These are phyloP conservation scores for Carlito syrichta DNA, from an alignment of 2,113 vertebrate species.

Conservation along the genomic window DNA sequence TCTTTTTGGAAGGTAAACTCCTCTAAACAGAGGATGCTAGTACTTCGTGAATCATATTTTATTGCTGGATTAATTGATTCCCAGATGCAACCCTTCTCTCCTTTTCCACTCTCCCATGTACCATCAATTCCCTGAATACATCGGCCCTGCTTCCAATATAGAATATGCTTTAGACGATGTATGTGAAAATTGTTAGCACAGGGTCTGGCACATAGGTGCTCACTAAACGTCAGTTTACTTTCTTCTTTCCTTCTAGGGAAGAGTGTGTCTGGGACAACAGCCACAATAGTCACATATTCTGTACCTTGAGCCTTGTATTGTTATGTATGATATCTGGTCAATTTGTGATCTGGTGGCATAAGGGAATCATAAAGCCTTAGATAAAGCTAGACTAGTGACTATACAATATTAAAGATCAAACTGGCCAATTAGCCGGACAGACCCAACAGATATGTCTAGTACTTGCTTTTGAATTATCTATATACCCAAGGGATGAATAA, in stretches of 20 bases:
- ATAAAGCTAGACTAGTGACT: slow-evolving; percentile 1
- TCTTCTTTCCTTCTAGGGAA: not conserved
- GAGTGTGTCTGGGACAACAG: not conserved
- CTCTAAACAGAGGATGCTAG: not conserved
- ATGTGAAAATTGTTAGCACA: not conserved
- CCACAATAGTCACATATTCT: not conserved
- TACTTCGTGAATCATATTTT: slow-evolving; percentile 23
- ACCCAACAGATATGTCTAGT: slow-evolving; percentile 14
- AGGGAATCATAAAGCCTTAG: slow-evolving; percentile 1
- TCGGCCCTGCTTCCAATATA: not conserved
- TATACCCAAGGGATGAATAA: slow-evolving; percentile 36
- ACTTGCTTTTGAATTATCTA: slow-evolving; percentile 46
- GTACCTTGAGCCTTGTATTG: not conserved
- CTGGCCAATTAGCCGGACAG: slow-evolving; percentile 34
- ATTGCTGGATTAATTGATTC: slow-evolving; percentile 23
- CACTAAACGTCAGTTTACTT: not conserved
- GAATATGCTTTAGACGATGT: not conserved
- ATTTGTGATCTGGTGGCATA: not conserved
- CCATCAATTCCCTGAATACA: not conserved
- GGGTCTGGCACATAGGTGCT: not conserved
- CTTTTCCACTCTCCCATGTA: not conserved
- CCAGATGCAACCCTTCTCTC: not conserved
- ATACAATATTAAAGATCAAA: slow-evolving; percentile 49
- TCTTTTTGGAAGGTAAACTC: slow-evolving; percentile 30
- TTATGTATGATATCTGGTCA: not conserved